A percentile compares a stretch with the other conserved stretches of the same genome.
These are phyloP conservation scores for Diplogasteroides magnus DNA, from an alignment of 1,140 invertebrate genomes.

Conservation along the genomic window DNA sequence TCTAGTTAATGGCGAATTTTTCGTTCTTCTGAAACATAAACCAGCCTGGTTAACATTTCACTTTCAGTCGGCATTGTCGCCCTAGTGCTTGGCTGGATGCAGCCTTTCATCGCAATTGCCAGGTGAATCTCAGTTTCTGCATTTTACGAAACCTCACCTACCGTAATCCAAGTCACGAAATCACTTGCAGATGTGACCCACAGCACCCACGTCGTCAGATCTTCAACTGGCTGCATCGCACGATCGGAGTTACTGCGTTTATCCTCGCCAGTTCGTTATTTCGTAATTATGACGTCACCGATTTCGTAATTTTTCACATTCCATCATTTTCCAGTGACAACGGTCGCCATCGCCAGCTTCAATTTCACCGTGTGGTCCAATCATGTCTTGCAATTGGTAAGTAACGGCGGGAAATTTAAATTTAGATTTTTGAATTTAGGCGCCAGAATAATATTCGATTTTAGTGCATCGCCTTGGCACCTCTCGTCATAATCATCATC, in stretches of 20 bases:
- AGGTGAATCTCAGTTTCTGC: not conserved
- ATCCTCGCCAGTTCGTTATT: slow-evolving; percentile 20
- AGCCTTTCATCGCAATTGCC: slow-evolving; percentile 18
- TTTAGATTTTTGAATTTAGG: too few species aligned
- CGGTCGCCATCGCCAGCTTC: not conserved
- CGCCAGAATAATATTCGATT: not conserved
- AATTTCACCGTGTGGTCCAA: not conserved
- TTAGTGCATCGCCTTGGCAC: not conserved
- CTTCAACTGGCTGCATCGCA: slow-evolving; percentile 23
- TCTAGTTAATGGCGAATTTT: too few species aligned
- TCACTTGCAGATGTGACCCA: slow-evolving; percentile 14
- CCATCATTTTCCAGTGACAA: not conserved
- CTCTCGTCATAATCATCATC: not conserved
- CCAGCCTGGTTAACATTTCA: slow-evolving; percentile 9
- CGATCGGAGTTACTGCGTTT: slow-evolving; percentile 16
- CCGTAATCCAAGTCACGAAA: not conserved
- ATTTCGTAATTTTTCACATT: not conserved
- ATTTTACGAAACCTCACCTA: not conserved
- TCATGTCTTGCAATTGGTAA: not conserved
- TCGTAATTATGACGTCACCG: not conserved
- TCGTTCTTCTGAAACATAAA: not conserved
- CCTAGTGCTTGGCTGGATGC: slow-evolving; percentile 20
- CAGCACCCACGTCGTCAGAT: slow-evolving; percentile 14
- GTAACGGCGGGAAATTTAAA: too few species aligned
- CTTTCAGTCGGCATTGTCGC: slow-evolving; percentile 16